A percentile compares a stretch with the other conserved stretches of the same genome.
Conservation (phyloP, 1,140 invertebrate genomes). For the Cyrtorhinus lividipennis region DNA sequence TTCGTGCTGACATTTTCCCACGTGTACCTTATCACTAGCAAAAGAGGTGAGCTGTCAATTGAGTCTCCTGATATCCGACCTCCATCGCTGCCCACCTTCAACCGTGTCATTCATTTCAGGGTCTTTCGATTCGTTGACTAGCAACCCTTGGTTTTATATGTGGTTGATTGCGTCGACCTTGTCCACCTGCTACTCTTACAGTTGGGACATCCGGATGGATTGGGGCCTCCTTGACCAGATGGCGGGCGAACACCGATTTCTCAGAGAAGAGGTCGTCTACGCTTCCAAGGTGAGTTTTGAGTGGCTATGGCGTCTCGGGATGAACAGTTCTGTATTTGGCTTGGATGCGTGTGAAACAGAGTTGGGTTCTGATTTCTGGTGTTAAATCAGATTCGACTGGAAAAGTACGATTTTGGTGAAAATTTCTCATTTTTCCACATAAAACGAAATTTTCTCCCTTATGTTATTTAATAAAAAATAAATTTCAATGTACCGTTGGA, state of each 20-base stretch:
- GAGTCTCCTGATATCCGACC: neutral
- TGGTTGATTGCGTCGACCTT: conserved; percentile 53
- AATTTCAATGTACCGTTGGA: too few relatives aligned
- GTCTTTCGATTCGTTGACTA: conserved; percentile 21
- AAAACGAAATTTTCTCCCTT: too few relatives aligned
- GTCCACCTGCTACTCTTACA: conserved; percentile 61
- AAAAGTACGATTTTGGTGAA: too few relatives aligned
- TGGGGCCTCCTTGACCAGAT: conserved; percentile 77
- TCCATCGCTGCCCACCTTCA: neutral
- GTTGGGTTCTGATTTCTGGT: conserved; percentile 31
- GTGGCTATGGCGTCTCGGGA: too few relatives aligned
- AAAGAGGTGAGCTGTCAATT: neutral
- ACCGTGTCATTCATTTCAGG: neutral
- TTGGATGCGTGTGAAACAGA: neutral
- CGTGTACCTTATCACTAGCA: conserved; percentile 35
- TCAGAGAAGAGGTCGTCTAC: conserved; percentile 52
- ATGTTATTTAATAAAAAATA: too few relatives aligned
- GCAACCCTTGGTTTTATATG: conserved; percentile 53
- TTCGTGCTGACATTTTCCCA: conserved; percentile 80
- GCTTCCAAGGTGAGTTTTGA: conserved; percentile 38
- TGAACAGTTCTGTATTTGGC: neutral
- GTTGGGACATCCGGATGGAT: conserved; percentile 88
- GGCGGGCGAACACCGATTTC: conserved; percentile 57
- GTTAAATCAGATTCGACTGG: conserved; percentile 30
- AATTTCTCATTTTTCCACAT: too few relatives aligned